These are phyloP conservation scores for Drosophila orosa DNA, from an alignment of 1,140 invertebrate genomes.

Conservation along the genomic window DNA sequence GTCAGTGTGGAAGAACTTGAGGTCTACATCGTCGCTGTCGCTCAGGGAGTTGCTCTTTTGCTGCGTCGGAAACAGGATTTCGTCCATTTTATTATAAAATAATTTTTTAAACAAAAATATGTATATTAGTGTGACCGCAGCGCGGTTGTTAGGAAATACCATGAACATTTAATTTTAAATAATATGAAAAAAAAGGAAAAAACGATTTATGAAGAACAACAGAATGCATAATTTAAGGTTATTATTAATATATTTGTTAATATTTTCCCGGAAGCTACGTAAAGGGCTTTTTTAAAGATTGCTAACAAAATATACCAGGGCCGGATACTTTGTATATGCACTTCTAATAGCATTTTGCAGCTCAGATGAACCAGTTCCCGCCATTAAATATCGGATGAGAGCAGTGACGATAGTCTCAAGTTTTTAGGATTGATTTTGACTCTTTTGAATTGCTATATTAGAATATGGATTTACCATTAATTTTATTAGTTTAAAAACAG, in stretches of 20 bases:
- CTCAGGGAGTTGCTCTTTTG: constrained; percentile 56
- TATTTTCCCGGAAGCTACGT: not conserved
- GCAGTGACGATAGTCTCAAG: not conserved
- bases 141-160: not conserved
- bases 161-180: too few relatives aligned
- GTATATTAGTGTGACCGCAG: constrained; percentile 1
- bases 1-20: constrained; percentile 66
- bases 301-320: constrained; percentile 37
- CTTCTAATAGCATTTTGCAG: not conserved
- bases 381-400: not conserved
- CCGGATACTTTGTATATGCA: not conserved
- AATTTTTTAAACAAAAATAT: constrained; percentile 5
- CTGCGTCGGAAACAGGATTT: constrained; percentile 74
- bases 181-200: not conserved
- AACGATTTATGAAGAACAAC: too few relatives aligned
- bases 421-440: not conserved
- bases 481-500: not conserved
- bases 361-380: not conserved
- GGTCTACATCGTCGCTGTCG: constrained; percentile 71
- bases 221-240: too few relatives aligned
- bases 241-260: too few relatives aligned
- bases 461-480: too few relatives aligned
- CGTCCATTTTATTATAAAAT: constrained; percentile 76
- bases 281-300: not conserved
- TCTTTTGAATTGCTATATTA: not conserved